A percentile compares a stretch with the other conserved stretches of the same genome.
Conservation (phyloP, 2,888 invertebrate genomes). For the Branchellion lobata region DNA sequence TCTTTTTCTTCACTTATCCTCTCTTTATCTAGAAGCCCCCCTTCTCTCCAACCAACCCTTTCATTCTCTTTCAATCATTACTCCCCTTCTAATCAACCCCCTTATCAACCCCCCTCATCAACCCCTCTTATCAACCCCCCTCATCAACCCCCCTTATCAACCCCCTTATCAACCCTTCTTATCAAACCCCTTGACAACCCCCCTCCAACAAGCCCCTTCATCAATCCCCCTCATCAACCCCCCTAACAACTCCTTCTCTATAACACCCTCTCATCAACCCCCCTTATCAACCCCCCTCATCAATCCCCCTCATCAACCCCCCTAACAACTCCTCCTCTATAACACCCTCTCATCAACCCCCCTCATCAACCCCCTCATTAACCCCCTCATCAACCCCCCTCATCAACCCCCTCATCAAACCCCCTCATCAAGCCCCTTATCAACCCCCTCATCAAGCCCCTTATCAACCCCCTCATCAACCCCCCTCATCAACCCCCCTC, state of each 20-base stretch:
- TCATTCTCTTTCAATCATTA: too few species aligned
- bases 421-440: constrained; percentile 4
- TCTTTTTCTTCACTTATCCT: too few species aligned
- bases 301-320: neutral
- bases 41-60: neutral
- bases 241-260: constrained; percentile 6
- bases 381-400: too few species aligned
- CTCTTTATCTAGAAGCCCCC: too few species aligned
- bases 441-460: too few species aligned
- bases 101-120: neutral
- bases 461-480: too few species aligned
- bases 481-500: neutral
- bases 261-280: neutral
- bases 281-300: neutral
- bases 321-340: neutral
- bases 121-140: neutral
- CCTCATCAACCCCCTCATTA: too few species aligned
- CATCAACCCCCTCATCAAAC: neutral
- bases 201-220: too few species aligned
- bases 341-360: neutral
- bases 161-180: too few species aligned
- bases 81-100: too few species aligned
- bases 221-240: neutral
- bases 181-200: too few species aligned
- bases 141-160: neutral